Base-by-base conservation (phyloP, 1,140 invertebrate species). In the Brachystomella parvula region DNA sequence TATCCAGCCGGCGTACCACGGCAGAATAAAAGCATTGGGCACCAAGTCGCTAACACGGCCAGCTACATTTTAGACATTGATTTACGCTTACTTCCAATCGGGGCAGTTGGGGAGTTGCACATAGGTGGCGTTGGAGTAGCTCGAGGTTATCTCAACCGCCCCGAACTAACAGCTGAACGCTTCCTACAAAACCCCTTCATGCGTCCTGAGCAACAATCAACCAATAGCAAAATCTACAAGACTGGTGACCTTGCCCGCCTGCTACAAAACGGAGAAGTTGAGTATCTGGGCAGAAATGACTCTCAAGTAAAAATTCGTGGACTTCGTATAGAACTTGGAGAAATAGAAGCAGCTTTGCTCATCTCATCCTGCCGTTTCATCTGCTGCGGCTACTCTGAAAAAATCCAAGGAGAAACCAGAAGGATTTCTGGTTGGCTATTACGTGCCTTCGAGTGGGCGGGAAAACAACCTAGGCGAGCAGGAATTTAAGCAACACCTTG, bases 291-390 rank as follows among this genome's bases (percentile, higher is more conserved):
- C 9, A 3, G 66, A 33, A 49, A 1, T 6, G 66, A 68, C 62
- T 21, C 24, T 1, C 66, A 68, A 60, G 62, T 68, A 9, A 68
- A 68, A 49, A 47, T 68, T 24, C 12, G 32, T 29, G 66, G 66
- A 12, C n/a, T 58, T 12, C 12, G 66, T 24, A 64, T 68, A 17
- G 61, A 68, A 59, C 28, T 68, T 19, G 56, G 33, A 3, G 61
- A 68, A 31, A 47, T 68, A 24, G 60, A 63, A 57, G n/a, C n/a
- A 15, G 66, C 44, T 2, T 29, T 64, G 2, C 15, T 12, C n/a
- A 15, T 3, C 15, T 6, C 19, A 12, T 47, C 6, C 6, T 3
- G 60, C 15, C 9, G 44, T 62, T 24, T 6, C 21, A 9, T 3
- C 9, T 44, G 30, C 60, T 26, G 60, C 24, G 9, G 60, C 31